phyloP scores from a whole-genome alignment of 2,797 vertebrate species.

The Acanthiza pusilla region DNA sequence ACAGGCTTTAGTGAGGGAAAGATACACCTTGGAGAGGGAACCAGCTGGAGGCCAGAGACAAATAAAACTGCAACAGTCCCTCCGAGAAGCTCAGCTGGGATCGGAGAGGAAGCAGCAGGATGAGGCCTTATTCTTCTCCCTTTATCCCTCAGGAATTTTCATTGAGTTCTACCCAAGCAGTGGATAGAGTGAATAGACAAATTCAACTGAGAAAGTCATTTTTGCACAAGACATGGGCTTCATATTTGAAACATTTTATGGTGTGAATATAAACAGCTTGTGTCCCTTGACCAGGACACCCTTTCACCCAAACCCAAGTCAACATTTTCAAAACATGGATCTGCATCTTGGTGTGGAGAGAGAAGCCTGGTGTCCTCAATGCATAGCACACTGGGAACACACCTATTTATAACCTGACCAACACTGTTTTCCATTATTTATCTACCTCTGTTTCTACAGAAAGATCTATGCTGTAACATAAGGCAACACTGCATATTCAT shows the following conservation, averaged over 20 bases:
- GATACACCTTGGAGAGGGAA: background rate
- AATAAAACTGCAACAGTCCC: background rate
- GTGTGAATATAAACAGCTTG: rapidly evolving
- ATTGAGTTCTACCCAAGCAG: background rate
- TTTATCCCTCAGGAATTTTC: background rate
- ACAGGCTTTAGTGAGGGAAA: background rate
- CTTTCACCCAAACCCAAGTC: background rate
- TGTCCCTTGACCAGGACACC: background rate
- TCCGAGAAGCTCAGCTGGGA: background rate
- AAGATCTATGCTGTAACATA: background rate
- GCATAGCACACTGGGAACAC: background rate
- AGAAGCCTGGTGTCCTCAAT: background rate
- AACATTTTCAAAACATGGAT: background rate
- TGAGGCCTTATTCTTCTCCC: background rate
- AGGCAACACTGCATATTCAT: background rate
- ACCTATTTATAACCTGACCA: background rate
- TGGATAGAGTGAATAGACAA: background rate
- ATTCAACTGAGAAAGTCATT: background rate
- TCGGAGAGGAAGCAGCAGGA: background rate
- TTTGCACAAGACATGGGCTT: background rate
- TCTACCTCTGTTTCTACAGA: background rate
- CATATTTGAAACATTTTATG: background rate
- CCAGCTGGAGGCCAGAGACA: background rate
- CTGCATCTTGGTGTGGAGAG: background rate
- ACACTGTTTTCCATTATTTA: background rate